These are phyloP conservation scores for Gallinago jamesoni DNA, from an alignment of 2,113 vertebrate species.

Conservation along the genomic window DNA sequence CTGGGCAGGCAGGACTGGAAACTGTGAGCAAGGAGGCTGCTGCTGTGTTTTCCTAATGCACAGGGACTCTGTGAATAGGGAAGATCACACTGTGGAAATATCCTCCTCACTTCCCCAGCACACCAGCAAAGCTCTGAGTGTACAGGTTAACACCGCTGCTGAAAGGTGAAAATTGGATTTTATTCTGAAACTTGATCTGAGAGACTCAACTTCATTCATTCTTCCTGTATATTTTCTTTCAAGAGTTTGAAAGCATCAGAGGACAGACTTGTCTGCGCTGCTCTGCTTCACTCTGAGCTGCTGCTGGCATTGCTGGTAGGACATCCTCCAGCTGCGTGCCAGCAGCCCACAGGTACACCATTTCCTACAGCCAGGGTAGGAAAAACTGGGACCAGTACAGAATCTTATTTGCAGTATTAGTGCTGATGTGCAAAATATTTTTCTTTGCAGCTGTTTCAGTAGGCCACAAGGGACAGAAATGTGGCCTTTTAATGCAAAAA, in stretches of 20 bases:
- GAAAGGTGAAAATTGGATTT: constrained; percentile 45
- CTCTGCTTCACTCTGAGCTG: background rate
- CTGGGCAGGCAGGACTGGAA: constrained; percentile 6
- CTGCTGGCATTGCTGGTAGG: background rate
- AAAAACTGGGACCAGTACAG: background rate
- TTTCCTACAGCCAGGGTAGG: background rate
- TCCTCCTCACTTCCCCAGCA: background rate
- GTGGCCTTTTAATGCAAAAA: background rate
- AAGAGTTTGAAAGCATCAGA: background rate
- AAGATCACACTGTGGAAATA: background rate
- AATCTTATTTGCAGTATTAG: background rate
- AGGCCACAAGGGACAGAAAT: background rate
- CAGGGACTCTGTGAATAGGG: background rate
- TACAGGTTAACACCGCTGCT: background rate
- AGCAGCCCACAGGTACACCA: background rate
- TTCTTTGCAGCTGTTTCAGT: background rate
- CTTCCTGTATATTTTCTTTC: background rate
- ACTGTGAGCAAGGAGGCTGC: background rate
- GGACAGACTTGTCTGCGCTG: background rate
- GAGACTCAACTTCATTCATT: background rate
- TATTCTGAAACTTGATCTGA: background rate
- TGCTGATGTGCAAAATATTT: background rate
- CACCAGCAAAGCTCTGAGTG: background rate
- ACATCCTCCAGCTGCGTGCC: background rate
- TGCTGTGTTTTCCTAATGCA: background rate